phyloP scores from a whole-genome alignment of 2,113 vertebrate genomes.

The Gorsachius goisagi region DNA sequence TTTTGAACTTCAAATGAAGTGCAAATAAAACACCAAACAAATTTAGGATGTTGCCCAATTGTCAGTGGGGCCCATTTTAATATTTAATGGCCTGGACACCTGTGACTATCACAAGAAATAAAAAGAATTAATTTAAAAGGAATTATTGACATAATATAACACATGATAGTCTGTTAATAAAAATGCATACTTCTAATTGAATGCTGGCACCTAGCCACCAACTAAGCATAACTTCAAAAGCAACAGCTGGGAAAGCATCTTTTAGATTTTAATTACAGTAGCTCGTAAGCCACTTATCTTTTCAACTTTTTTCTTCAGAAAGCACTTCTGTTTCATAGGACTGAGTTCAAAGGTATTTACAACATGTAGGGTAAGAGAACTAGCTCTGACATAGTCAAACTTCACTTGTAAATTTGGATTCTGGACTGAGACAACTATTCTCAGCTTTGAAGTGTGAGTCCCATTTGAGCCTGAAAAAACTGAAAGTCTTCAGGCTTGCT shows the following conservation, averaged over 20 bases:
- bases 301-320: conserved; percentile 62
- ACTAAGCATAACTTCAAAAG: conserved; percentile 73
- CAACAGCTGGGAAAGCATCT: conserved; percentile 75
- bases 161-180: conserved; percentile 69
- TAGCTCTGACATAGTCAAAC: conserved; percentile 16
- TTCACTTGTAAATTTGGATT: conserved; percentile 31
- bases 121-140: conserved; percentile 63
- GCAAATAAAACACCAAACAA: conserved; percentile 45
- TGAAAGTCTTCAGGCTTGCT: background rate
- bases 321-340: conserved; percentile 52
- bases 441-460: conserved; percentile 34
- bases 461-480: background rate
- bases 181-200: conserved; percentile 75
- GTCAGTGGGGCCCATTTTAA: conserved; percentile 49
- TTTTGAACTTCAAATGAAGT: conserved; percentile 48
- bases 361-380: conserved; percentile 3
- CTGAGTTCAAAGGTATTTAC: conserved; percentile 68
- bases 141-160: conserved; percentile 70
- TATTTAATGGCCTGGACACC: conserved; percentile 56
- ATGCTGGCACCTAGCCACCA: conserved; percentile 71
- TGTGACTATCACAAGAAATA: conserved; percentile 27
- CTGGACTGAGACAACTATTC: background rate
- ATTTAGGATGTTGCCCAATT: conserved; percentile 14
- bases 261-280: conserved; percentile 76
- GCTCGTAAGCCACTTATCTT: conserved; percentile 67